Conservation (phyloP, 1,140 invertebrate genomes). For the Cyrtorhinus lividipennis region DNA sequence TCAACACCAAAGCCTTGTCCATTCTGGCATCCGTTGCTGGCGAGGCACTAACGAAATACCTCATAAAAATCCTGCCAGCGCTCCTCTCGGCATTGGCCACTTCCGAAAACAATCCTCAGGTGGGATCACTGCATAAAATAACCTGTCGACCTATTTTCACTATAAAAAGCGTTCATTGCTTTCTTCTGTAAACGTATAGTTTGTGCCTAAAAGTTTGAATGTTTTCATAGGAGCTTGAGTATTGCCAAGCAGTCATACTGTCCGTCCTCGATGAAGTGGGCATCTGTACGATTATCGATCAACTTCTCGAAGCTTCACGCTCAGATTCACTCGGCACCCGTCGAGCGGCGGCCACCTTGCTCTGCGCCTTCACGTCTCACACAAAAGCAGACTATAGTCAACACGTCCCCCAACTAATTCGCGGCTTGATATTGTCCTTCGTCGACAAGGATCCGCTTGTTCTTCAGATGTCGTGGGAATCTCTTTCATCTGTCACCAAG, state of each 20-base stretch:
- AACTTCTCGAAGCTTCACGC: constrained; percentile 65
- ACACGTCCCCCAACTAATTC: constrained; percentile 74
- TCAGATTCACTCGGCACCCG: constrained; percentile 41
- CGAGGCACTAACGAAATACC: constrained; percentile 79
- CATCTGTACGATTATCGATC: constrained; percentile 75
- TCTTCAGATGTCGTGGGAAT: constrained; percentile 74
- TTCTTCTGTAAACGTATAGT: neutral
- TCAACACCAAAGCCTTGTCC: constrained; percentile 86
- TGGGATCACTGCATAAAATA: constrained; percentile 31
- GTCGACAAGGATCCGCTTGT: constrained; percentile 59
- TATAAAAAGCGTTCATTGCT: neutral
- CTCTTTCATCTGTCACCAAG: constrained; percentile 78
- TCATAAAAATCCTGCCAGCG: constrained; percentile 81
- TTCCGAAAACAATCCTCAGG: constrained; percentile 48
- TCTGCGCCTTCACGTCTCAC: constrained; percentile 79
- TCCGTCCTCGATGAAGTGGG: constrained; percentile 79
- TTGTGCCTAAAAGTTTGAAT: too few species aligned
- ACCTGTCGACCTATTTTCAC: neutral
- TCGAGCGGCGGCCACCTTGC: constrained; percentile 66
- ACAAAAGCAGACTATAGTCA: constrained; percentile 71
- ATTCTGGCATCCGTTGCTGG: constrained; percentile 84
- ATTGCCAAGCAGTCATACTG: constrained; percentile 84
- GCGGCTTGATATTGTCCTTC: constrained; percentile 74
- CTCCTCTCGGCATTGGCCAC: constrained; percentile 63
- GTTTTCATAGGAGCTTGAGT: constrained; percentile 54